phyloP scores from a whole-genome alignment of 2,888 invertebrate species.

The Zonitis immaculata region DNA sequence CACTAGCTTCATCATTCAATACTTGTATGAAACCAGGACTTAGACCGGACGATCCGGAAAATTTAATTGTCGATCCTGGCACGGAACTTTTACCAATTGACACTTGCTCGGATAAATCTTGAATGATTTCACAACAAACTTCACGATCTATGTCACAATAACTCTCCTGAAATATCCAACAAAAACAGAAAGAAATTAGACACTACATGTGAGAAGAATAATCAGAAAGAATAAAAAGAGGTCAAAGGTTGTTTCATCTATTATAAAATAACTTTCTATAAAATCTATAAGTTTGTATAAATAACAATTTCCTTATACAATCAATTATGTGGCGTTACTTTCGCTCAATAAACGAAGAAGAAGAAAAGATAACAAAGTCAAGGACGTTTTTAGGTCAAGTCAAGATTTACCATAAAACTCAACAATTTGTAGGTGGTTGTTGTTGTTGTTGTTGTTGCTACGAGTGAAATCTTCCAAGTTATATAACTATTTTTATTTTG shows the following conservation, averaged over 20 bases:
- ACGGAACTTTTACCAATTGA: slow-evolving; percentile 38
- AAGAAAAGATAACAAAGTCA: slow-evolving; percentile 15
- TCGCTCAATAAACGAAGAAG: too few relatives aligned
- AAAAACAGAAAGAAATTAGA: slow-evolving; percentile 4
- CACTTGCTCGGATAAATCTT: slow-evolving; percentile 18
- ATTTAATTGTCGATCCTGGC: slow-evolving; percentile 34
- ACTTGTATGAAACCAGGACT: slow-evolving; percentile 39
- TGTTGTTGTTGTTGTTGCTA: too few relatives aligned
- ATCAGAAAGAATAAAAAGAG: background rate
- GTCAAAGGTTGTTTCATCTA: background rate
- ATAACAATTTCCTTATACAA: slow-evolving; percentile 5
- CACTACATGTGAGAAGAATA: too few relatives aligned
- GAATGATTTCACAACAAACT: slow-evolving; percentile 30
- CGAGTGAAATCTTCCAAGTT: slow-evolving; percentile 9
- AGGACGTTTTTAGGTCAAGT: slow-evolving; percentile 13
- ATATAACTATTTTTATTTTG: too few relatives aligned
- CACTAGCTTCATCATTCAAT: slow-evolving; percentile 24
- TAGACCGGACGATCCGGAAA: slow-evolving; percentile 32
- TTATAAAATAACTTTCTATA: slow-evolving; percentile 5
- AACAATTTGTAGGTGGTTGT: background rate
- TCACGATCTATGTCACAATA: slow-evolving; percentile 22
- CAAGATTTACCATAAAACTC: background rate
- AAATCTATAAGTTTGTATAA: background rate
- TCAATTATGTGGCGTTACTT: slow-evolving; percentile 3
- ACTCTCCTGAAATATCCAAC: slow-evolving; percentile 19